Conservation (phyloP, 2,888 invertebrate genomes). For the Stenodema calcarata region DNA sequence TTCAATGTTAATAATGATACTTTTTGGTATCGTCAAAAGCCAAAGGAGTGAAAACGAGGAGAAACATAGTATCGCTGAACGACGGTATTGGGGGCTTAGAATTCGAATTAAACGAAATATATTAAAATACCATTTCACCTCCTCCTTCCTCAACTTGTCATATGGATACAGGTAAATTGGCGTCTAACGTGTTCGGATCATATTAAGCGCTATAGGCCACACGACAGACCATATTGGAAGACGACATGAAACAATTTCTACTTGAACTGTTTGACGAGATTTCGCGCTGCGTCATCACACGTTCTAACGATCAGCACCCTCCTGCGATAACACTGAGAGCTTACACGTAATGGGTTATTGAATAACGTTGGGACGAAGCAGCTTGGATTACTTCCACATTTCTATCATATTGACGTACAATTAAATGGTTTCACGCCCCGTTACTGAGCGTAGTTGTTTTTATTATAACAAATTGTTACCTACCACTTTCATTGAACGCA, state of each 20-base stretch:
- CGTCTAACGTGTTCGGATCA: not conserved
- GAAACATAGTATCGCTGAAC: too few species aligned
- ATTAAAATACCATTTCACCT: not conserved
- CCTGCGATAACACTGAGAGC: not conserved
- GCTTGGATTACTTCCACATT: not conserved
- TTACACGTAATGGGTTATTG: not conserved
- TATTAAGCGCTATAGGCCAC: not conserved
- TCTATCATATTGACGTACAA: too few species aligned
- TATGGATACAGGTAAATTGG: not conserved
- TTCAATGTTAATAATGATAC: too few species aligned
- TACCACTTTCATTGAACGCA: too few species aligned
- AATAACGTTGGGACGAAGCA: not conserved
- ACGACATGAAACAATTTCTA: not conserved
- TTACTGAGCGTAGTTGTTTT: too few species aligned
- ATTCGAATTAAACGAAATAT: not conserved
- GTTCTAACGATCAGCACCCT: not conserved
- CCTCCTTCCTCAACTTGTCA: too few species aligned
- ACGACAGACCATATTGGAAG: not conserved
- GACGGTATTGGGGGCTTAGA: too few species aligned
- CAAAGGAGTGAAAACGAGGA: too few species aligned
- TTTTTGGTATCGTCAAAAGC: too few species aligned
- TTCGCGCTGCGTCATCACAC: not conserved
- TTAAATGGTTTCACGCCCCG: too few species aligned
- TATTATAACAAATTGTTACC: too few species aligned
- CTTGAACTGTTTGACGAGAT: not conserved